A percentile compares a stretch with the other conserved stretches of the same genome.
Evolutionary conservation across 2,888 invertebrate species (phyloP).

Genomic region (Polietes domitor): DNA sequence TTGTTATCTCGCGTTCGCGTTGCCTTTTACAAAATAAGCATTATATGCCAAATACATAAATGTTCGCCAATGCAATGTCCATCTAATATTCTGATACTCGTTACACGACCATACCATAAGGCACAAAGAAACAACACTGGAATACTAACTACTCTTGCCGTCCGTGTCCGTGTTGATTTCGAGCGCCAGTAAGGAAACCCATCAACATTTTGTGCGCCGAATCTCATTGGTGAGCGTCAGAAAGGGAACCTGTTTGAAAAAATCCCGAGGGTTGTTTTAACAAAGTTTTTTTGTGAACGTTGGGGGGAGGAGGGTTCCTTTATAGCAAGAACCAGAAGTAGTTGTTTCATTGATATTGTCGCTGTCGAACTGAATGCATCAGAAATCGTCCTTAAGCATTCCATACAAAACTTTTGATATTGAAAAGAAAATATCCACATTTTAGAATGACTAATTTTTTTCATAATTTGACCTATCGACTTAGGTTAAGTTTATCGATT

Average conservation of each 20-base stretch:
- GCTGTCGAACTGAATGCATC: no score
- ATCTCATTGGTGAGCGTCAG: background rate
- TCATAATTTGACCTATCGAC: no score
- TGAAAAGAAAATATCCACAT: no score
- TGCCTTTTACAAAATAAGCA: no score
- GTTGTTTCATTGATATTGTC: no score
- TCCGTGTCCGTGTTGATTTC: background rate
- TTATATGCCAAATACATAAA: background rate
- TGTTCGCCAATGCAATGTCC: background rate
- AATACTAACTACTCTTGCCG: background rate
- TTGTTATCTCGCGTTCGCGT: no score
- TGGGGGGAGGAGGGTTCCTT: background rate
- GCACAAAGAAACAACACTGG: slow-evolving; percentile 22
- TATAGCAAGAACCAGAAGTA: background rate
- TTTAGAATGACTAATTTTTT: no score
- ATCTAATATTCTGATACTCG: background rate
- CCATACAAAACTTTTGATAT: no score
- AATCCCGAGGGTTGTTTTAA: background rate
- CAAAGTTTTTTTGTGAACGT: background rate
- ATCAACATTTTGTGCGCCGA: slow-evolving; percentile 26
- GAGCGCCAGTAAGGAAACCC: background rate
- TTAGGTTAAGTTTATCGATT: no score
- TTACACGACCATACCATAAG: slow-evolving; percentile 12
- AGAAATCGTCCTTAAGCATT: no score
- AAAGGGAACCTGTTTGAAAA: background rate